These are phyloP conservation scores for Nicator chloris DNA, from an alignment of 2,113 vertebrate genomes.

Conservation along the genomic window DNA sequence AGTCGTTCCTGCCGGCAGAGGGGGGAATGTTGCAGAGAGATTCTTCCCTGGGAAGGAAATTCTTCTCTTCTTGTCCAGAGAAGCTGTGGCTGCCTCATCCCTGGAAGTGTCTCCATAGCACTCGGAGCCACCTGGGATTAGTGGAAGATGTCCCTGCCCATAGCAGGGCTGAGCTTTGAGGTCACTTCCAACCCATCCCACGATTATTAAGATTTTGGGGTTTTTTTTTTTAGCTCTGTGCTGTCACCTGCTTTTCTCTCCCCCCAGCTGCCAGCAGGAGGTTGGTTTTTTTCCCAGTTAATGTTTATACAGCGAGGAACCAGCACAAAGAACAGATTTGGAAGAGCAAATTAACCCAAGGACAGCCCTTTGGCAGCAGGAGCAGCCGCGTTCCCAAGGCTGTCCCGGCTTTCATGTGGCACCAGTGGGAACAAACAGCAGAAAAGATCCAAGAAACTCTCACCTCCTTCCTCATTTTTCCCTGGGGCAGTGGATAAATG, in stretches of 20 bases:
- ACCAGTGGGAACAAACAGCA: background rate
- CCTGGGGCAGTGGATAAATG: accelerated
- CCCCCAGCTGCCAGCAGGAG: background rate
- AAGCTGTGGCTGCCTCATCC: background rate
- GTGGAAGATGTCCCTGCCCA: background rate
- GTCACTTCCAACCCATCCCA: background rate
- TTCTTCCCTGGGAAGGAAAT: background rate
- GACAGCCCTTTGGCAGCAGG: background rate
- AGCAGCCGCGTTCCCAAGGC: background rate
- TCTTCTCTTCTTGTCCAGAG: background rate
- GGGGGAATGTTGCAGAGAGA: accelerated
- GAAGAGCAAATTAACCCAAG: background rate
- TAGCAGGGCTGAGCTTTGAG: background rate
- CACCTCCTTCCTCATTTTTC: background rate
- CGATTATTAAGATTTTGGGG: accelerated
- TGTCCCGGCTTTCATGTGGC: background rate
- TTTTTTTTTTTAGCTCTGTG: background rate
- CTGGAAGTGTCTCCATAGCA: background rate
- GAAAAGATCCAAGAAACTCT: background rate
- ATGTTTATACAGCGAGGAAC: background rate
- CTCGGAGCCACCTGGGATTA: accelerated
- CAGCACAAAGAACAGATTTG: background rate
- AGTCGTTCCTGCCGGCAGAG: background rate
- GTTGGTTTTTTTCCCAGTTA: background rate
- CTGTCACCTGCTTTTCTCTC: background rate